These are phyloP conservation scores for Anticlea derivata DNA, from an alignment of 2,888 invertebrate species.

Conservation along the genomic window DNA sequence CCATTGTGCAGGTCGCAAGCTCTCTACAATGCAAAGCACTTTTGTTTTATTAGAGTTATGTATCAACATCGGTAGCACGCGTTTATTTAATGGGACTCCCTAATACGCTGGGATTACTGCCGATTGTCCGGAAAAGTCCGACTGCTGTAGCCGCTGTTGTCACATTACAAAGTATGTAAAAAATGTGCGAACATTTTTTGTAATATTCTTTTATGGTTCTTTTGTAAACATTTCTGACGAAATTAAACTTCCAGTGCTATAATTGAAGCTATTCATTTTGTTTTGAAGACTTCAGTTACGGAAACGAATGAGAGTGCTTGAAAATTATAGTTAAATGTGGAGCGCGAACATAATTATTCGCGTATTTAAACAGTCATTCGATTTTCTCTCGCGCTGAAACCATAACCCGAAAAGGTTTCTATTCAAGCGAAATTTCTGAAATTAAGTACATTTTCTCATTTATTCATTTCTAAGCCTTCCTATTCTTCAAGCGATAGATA, in stretches of 20 bases:
- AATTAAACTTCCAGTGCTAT: conserved; percentile 19
- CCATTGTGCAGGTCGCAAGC: conserved; percentile 63
- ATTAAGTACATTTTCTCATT: conserved; percentile 12
- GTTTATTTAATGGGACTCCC: conserved; percentile 63
- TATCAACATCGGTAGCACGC: conserved; percentile 69
- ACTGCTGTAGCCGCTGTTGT: conserved; percentile 17
- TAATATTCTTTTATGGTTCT: conserved; percentile 14
- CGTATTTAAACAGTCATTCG: conserved; percentile 9
- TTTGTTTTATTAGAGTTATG: conserved; percentile 72
- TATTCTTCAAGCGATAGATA: conserved; percentile 23
- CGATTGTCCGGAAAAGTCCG: conserved; percentile 39
- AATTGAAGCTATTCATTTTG: conserved; percentile 34
- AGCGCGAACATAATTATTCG: conserved; percentile 29
- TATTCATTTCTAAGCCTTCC: conserved; percentile 16
- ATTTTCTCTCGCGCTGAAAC: conserved; percentile 10
- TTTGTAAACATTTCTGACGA: conserved; percentile 21
- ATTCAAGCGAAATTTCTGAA: conserved; percentile 1
- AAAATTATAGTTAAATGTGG: conserved; percentile 34
- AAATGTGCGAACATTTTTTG: conserved; percentile 7
- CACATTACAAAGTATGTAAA: conserved; percentile 10
- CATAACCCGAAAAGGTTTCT: conserved; percentile 8
- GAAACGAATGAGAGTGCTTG: conserved; percentile 24
- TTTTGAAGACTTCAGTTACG: conserved; percentile 26
- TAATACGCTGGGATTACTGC: conserved; percentile 48
- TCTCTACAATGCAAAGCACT: conserved; percentile 67